Percentiles rank a stretch among this genome's conserved stretches.
Conservation (phyloP, 2,797 vertebrate genomes). For the Falco columbarius region DNA sequence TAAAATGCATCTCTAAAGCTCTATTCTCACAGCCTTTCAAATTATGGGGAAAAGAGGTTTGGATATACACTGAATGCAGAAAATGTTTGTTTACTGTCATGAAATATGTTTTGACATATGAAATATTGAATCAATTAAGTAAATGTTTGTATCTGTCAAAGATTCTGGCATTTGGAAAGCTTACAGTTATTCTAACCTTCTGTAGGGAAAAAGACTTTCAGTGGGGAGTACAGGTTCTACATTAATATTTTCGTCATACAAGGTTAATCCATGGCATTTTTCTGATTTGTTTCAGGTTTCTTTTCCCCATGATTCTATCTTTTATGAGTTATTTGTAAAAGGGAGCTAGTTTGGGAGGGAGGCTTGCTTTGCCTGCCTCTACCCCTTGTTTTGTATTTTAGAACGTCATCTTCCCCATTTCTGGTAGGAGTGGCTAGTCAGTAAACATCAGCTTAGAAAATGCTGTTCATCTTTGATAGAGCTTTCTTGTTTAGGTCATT, state of each 20-base stretch:
- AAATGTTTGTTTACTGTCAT: slow-evolving; percentile 12
- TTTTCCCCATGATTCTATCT: not conserved
- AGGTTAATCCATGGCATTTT: slow-evolving; percentile 9
- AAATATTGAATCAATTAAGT: slow-evolving; percentile 37
- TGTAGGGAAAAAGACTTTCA: slow-evolving; percentile 34
- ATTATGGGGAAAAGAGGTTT: not conserved
- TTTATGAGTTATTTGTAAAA: not conserved
- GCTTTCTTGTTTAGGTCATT: slow-evolving; percentile 29
- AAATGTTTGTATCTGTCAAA: slow-evolving; percentile 53
- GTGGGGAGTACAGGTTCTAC: slow-evolving; percentile 32
- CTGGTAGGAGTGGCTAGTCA: not conserved
- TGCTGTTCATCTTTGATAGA: not conserved
- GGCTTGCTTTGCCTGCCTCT: not conserved
- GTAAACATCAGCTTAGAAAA: not conserved
- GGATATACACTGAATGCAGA: not conserved
- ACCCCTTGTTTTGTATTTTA: not conserved
- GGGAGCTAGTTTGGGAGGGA: not conserved
- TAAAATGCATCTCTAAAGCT: not conserved
- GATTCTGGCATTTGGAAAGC: slow-evolving; percentile 59
- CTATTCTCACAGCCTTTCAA: not conserved
- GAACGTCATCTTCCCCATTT: not conserved
- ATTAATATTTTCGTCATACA: slow-evolving; percentile 10
- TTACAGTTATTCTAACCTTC: slow-evolving; percentile 53
- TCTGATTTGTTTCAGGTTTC: not conserved
- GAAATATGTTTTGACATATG: slow-evolving; percentile 13